Evolutionary conservation across 2,888 invertebrate genomes (phyloP).

Genomic region (Hetaerina titia): DNA sequence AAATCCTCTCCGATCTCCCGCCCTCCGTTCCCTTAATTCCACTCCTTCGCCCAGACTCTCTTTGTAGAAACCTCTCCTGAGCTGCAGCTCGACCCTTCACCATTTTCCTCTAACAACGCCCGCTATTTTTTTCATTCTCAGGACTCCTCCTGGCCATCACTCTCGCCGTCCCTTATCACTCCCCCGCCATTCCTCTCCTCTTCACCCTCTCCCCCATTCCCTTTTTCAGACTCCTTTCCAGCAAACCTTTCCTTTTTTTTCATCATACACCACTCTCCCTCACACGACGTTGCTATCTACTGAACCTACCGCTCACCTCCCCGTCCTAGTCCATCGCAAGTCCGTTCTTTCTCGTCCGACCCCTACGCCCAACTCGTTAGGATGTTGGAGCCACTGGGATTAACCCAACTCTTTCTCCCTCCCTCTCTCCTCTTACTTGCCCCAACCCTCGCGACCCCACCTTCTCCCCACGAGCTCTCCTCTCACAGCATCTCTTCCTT

Average conservation of each 20-base stretch:
- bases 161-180: constrained; percentile 20
- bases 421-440: background rate
- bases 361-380: constrained; percentile 13
- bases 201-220: background rate
- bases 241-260: background rate
- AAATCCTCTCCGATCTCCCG: background rate
- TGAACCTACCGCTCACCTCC: background rate
- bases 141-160: background rate
- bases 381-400: background rate
- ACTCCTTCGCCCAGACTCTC: background rate
- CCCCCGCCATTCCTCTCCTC: background rate
- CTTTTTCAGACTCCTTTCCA: background rate
- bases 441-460: background rate
- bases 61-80: background rate
- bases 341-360: background rate
- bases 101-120: background rate
- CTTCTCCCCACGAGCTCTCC: background rate
- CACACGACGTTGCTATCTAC: background rate
- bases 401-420: background rate
- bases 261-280: background rate
- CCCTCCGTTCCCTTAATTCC: background rate
- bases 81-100: constrained; percentile 3
- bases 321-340: background rate
- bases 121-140: background rate
- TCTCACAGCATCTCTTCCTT: too few relatives aligned